phyloP scores from a whole-genome alignment of 2,113 vertebrate species.

The Spea multiplicata region DNA sequence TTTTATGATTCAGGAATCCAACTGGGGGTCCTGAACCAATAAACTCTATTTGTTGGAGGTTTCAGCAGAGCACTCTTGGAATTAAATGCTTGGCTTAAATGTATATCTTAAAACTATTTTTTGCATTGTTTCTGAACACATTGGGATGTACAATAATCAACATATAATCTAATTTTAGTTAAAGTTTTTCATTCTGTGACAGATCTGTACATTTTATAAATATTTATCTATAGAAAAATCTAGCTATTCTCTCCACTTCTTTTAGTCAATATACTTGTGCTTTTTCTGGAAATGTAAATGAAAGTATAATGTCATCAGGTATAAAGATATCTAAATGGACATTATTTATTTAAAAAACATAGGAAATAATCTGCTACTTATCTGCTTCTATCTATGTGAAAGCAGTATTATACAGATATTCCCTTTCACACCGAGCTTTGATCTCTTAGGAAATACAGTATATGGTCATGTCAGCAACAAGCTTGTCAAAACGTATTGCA shows the following conservation, averaged over 20 bases:
- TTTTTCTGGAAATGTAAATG: constrained; percentile 3
- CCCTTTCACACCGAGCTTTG: neutral
- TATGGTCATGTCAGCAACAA: constrained; percentile 5
- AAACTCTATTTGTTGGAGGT: too few relatives aligned
- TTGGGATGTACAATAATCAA: too few relatives aligned
- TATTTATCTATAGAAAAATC: constrained; percentile 7
- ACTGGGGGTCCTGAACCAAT: too few relatives aligned
- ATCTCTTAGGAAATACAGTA: constrained; percentile 6
- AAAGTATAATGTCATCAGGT: neutral
- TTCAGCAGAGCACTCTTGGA: too few relatives aligned
- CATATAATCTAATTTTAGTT: constrained; percentile 1
- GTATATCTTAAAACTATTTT: too few relatives aligned
- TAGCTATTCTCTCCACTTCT: neutral
- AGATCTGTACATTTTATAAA: constrained; percentile 11
- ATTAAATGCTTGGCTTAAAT: too few relatives aligned
- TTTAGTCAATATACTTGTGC: neutral
- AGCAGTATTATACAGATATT: too few relatives aligned
- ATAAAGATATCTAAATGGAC: constrained; percentile 4
- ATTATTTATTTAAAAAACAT: constrained; percentile 1
- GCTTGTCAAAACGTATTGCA: constrained; percentile 37
- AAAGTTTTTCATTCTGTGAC: constrained; percentile 1
- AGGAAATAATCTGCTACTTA: neutral
- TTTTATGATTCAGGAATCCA: too few relatives aligned
- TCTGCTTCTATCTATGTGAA: neutral
- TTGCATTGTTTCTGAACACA: too few relatives aligned